phyloP scores from a whole-genome alignment of 2,888 invertebrate genomes.

The Heliconius ethilla region DNA sequence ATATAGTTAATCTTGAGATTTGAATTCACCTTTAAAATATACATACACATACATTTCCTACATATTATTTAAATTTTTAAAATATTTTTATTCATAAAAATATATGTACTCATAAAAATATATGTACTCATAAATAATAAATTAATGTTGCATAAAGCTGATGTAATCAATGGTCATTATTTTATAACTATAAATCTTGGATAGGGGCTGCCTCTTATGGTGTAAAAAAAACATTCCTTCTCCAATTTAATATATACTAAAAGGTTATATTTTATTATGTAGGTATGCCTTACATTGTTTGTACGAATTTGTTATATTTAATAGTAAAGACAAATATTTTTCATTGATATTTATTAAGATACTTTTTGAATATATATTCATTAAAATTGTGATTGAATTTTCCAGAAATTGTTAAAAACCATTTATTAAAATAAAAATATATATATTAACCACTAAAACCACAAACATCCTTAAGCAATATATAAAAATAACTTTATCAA shows the following conservation, averaged over 20 bases:
- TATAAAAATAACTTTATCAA: not conserved
- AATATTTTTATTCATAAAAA: not conserved
- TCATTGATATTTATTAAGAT: not conserved
- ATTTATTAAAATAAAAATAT: not conserved
- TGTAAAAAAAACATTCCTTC: not conserved
- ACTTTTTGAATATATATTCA: not conserved
- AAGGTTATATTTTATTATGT: not conserved
- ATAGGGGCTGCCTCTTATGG: too few species aligned
- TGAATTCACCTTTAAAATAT: not conserved
- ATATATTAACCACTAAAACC: not conserved
- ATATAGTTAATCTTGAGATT: slow-evolving; percentile 35
- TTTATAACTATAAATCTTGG: too few species aligned
- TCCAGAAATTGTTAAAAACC: not conserved
- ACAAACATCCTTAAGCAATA: not conserved
- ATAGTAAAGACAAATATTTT: not conserved
- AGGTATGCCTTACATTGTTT: too few species aligned
- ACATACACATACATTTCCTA: not conserved
- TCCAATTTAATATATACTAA: not conserved
- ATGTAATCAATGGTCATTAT: not conserved
- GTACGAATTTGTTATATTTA: not conserved
- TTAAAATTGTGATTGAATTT: not conserved
- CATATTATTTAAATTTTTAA: not conserved
- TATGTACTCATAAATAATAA: not conserved
- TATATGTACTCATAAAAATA: not conserved
- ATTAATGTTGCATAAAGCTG: not conserved